These are phyloP conservation scores for Copidosoma floridanum DNA, from an alignment of 1,140 invertebrate genomes.

Conservation along the genomic window DNA sequence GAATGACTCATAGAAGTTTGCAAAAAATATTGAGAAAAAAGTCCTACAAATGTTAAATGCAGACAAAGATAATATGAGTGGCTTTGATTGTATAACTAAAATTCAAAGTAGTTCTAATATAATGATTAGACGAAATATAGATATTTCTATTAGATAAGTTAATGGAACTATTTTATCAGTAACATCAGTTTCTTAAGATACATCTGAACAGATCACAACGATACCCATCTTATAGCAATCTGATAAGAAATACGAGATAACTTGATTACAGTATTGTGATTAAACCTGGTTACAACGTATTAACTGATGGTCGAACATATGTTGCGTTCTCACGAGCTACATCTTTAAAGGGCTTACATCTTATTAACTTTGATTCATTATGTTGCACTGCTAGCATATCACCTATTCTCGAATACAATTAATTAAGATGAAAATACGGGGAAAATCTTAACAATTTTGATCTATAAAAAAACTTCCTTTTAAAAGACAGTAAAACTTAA, in stretches of 20 bases:
- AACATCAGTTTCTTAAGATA: conserved; percentile 21
- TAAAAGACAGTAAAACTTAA: too few relatives aligned
- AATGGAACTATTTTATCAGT: conserved; percentile 37
- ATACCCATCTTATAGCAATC: neutral
- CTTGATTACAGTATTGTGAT: conserved; percentile 30
- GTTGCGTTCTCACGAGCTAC: conserved; percentile 46
- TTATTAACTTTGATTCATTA: conserved; percentile 41
- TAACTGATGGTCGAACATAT: conserved; percentile 43
- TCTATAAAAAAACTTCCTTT: too few relatives aligned
- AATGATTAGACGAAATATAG: conserved; percentile 44
- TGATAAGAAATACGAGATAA: conserved; percentile 26
- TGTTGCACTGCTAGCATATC: conserved; percentile 30
- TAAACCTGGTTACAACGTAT: conserved; percentile 39
- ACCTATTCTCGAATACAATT: conserved; percentile 39
- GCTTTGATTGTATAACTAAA: conserved; percentile 25
- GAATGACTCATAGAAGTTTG: conserved; percentile 28
- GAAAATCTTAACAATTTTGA: conserved; percentile 24
- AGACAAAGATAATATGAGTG: conserved; percentile 23
- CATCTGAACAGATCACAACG: neutral
- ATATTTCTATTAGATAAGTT: conserved; percentile 36
- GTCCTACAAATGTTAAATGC: conserved; percentile 23
- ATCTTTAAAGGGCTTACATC: conserved; percentile 36
- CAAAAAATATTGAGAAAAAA: conserved; percentile 24
- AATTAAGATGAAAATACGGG: conserved; percentile 29
- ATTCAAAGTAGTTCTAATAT: conserved; percentile 38